Evolutionary conservation across 1,140 invertebrate species (phyloP).

Genomic region (Apis florea): DNA sequence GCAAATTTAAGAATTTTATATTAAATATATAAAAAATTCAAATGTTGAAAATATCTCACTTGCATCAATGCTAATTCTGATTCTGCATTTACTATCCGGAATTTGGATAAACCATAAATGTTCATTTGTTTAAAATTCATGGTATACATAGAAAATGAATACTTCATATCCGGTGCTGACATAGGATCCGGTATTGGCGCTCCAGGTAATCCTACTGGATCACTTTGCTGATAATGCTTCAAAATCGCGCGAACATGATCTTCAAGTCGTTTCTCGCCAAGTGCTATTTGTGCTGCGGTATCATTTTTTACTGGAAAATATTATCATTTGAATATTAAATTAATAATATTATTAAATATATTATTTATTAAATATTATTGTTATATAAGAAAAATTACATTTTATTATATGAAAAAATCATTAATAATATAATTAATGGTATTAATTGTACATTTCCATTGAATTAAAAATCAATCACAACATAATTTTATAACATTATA

Average conservation of each 20-base stretch:
- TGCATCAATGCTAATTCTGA: constrained; percentile 85
- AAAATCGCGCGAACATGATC: constrained; percentile 86
- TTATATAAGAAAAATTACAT: background rate
- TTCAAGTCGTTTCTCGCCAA: constrained; percentile 84
- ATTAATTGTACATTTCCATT: background rate
- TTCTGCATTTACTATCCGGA: constrained; percentile 85
- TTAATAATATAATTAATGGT: no score
- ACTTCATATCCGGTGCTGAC: constrained; percentile 88
- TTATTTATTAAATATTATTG: no score
- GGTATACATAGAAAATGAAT: constrained; percentile 85
- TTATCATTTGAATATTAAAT: background rate
- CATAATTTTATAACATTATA: background rate
- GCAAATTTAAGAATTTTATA: background rate
- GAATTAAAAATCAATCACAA: background rate
- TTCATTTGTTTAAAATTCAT: constrained; percentile 87
- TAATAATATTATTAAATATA: background rate
- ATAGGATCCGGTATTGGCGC: constrained; percentile 89
- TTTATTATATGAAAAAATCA: background rate
- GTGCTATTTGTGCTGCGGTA: constrained; percentile 67
- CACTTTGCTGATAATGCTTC: constrained; percentile 91
- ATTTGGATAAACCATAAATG: constrained; percentile 88
- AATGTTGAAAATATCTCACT: constrained; percentile 73
- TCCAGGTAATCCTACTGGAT: constrained; percentile 89
- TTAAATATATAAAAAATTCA: background rate
- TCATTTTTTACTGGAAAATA: constrained; percentile 22